phyloP scores from a whole-genome alignment of 1,140 invertebrate species.

The Drosophila kohkoa region DNA sequence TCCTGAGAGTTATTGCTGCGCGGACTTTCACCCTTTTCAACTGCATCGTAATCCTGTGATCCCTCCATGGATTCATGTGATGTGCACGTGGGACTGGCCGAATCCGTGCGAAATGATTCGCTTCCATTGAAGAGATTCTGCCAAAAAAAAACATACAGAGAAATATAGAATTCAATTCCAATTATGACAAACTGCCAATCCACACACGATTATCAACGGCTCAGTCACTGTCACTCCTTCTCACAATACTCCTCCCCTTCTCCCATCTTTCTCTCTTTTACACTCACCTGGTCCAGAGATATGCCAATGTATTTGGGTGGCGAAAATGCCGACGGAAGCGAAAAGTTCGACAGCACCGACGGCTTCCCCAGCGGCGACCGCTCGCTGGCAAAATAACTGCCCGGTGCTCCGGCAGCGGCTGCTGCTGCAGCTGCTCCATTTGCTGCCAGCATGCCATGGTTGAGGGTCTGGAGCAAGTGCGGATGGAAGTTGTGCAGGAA shows the following conservation, averaged over 20 bases:
- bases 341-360: slow-evolving; percentile 84
- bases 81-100: slow-evolving; percentile 84
- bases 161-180: slow-evolving; percentile 46
- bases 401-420: slow-evolving; percentile 68
- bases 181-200: slow-evolving; percentile 81
- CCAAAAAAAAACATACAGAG: slow-evolving; percentile 9
- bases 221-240: neutral
- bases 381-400: slow-evolving; percentile 80
- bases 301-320: slow-evolving; percentile 84
- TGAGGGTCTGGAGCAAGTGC: slow-evolving; percentile 82
- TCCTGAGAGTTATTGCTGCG: slow-evolving; percentile 84
- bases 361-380: slow-evolving; percentile 78
- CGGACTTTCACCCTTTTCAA: slow-evolving; percentile 85
- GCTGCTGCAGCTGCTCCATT: slow-evolving; percentile 73
- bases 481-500: slow-evolving; percentile 83
- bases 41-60: slow-evolving; percentile 84
- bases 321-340: slow-evolving; percentile 83
- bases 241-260: neutral
- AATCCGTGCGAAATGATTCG: slow-evolving; percentile 85
- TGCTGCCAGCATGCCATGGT: slow-evolving; percentile 82
- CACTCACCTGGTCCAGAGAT: slow-evolving; percentile 84
- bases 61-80: slow-evolving; percentile 84
- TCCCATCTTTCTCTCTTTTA: neutral
- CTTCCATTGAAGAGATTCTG: slow-evolving; percentile 84
- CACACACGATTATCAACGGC: slow-evolving; percentile 43